Evolutionary conservation across 2,797 vertebrate species (phyloP).

Genomic region (Fistularia tabacaria): DNA sequence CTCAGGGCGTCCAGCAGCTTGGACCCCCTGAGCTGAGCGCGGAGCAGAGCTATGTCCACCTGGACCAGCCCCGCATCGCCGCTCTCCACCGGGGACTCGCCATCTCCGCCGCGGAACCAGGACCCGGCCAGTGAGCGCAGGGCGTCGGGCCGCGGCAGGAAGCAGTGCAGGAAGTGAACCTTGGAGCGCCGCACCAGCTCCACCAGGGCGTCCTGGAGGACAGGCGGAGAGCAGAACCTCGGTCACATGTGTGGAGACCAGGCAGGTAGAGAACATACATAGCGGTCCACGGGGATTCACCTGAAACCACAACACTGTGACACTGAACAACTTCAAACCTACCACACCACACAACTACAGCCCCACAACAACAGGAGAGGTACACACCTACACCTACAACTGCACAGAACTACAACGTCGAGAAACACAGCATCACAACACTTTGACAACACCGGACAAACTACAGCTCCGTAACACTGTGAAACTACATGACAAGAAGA

Average conservation of each 20-base stretch:
- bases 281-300: too few species aligned
- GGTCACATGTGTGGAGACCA: background rate
- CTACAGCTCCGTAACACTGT: too few species aligned
- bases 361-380: too few species aligned
- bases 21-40: slow-evolving; percentile 89
- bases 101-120: slow-evolving; percentile 78
- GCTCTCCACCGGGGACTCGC: slow-evolving; percentile 79
- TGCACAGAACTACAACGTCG: too few species aligned
- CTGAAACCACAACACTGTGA: too few species aligned
- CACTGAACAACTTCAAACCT: too few species aligned
- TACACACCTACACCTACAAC: too few species aligned
- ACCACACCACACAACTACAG: too few species aligned
- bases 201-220: slow-evolving; percentile 87
- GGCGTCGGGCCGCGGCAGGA: slow-evolving; percentile 85
- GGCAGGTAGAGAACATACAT: background rate
- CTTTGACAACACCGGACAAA: too few species aligned
- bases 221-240: background rate
- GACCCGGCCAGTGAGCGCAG: slow-evolving; percentile 70
- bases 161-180: slow-evolving; percentile 94
- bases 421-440: too few species aligned
- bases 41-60: slow-evolving; percentile 89
- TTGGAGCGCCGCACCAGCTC: slow-evolving; percentile 91
- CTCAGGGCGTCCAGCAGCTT: slow-evolving; percentile 89
- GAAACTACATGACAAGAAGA: too few species aligned
- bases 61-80: slow-evolving; percentile 88